Evolutionary conservation across 2,797 vertebrate genomes (phyloP).

Genomic region (Phalloptychus januarius): DNA sequence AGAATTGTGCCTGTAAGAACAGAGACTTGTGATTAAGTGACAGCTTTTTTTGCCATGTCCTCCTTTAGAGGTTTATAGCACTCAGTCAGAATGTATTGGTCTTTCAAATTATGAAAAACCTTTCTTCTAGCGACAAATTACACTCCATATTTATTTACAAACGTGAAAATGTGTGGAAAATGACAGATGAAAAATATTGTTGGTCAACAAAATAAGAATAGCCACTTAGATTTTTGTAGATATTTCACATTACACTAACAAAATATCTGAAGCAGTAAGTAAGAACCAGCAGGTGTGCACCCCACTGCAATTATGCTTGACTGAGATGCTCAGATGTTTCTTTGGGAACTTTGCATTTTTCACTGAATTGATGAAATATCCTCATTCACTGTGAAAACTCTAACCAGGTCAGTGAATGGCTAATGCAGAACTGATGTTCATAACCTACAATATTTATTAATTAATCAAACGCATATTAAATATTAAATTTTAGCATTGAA

Average conservation of each 20-base stretch:
- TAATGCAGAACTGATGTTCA: background rate
- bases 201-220: background rate
- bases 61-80: background rate
- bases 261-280: background rate
- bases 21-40: background rate
- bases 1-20: background rate
- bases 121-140: background rate
- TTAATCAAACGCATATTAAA: background rate
- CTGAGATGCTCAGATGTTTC: background rate
- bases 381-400: background rate
- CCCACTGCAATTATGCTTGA: background rate
- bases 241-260: background rate
- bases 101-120: background rate
- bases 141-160: too few species aligned
- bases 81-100: background rate
- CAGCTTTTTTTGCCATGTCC: background rate
- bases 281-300: background rate
- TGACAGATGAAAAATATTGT: background rate
- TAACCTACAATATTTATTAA: slow-evolving; percentile 2
- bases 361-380: background rate
- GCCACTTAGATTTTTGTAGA: background rate
- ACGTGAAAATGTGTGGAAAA: too few species aligned
- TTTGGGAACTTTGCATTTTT: background rate
- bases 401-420: background rate
- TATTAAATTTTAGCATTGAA: background rate